Percentiles rank a stretch among this genome's conserved stretches.
Conservation (phyloP, 2,888 invertebrate genomes). For the Hermodice carunculata region DNA sequence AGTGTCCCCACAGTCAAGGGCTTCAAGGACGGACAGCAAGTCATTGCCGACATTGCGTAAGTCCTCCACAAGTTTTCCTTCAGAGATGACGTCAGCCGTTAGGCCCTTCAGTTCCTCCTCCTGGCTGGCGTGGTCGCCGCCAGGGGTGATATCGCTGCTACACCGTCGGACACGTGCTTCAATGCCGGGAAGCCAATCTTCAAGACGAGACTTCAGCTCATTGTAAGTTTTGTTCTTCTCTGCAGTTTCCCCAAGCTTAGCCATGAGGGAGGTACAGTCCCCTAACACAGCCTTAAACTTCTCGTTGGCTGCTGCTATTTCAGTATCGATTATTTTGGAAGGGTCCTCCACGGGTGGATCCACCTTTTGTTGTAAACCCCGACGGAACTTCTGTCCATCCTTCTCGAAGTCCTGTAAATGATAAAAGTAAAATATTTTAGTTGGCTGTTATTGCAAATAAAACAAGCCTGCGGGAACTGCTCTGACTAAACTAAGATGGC, state of each 20-base stretch:
- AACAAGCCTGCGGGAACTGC: no score
- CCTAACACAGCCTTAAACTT: conserved; percentile 15
- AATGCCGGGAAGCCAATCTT: conserved; percentile 27
- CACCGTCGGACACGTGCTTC: conserved; percentile 4
- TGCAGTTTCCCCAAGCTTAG: conserved; percentile 31
- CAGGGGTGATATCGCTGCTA: conserved; percentile 16
- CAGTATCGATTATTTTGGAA: conserved; percentile 1
- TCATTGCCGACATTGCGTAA: conserved; percentile 27
- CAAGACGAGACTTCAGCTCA: conserved; percentile 22
- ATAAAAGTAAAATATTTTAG: no score
- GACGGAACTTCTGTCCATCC: conserved; percentile 21
- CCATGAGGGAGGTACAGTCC: conserved; percentile 32
- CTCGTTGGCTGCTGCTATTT: conserved; percentile 3
- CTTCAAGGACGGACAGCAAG: conserved; percentile 32
- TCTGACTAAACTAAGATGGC: no score
- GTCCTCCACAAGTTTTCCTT: conserved; percentile 57
- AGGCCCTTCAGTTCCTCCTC: conserved; percentile 50
- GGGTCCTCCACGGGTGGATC: neutral
- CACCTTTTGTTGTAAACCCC: conserved; percentile 14
- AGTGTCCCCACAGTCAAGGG: conserved; percentile 32
- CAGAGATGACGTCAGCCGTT: conserved; percentile 61
- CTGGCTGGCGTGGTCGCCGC: conserved; percentile 16
- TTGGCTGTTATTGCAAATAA: no score
- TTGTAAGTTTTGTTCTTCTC: conserved; percentile 35
- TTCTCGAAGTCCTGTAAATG: conserved; percentile 25